Conservation (phyloP, 2,888 invertebrate species). For the Cistogaster globosa region DNA sequence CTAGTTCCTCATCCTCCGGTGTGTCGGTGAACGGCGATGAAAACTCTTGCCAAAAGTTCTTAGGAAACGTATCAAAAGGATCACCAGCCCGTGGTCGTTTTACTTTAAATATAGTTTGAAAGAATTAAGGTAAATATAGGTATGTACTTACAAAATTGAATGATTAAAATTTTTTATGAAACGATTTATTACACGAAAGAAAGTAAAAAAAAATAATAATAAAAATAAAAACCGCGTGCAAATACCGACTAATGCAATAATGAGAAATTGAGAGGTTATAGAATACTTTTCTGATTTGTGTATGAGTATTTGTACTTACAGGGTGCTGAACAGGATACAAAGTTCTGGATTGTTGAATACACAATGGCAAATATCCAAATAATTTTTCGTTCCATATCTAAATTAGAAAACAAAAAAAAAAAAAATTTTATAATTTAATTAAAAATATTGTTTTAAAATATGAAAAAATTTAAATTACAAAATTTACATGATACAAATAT, state of each 20-base stretch:
- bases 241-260: too few relatives aligned
- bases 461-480: too few relatives aligned
- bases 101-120: constrained; percentile 75
- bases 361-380: constrained; percentile 82
- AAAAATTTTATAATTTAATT: background rate
- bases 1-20: constrained; percentile 81
- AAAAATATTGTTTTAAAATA: background rate
- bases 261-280: too few relatives aligned
- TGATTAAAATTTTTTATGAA: too few relatives aligned
- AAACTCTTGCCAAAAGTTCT: constrained; percentile 83
- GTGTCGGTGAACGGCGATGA: constrained; percentile 83
- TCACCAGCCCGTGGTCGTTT: constrained; percentile 82
- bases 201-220: too few relatives aligned
- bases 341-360: constrained; percentile 80
- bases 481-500: too few relatives aligned
- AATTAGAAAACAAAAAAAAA: constrained; percentile 53
- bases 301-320: constrained; percentile 74
- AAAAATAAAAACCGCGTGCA: too few relatives aligned
- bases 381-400: constrained; percentile 81
- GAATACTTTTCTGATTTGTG: too few relatives aligned
- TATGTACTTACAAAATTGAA: too few relatives aligned
- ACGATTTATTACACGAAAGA: too few relatives aligned
- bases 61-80: constrained; percentile 83
- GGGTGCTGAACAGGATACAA: constrained; percentile 80
- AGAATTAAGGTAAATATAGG: too few relatives aligned